These are phyloP conservation scores for Platycnemis pennipes DNA, from an alignment of 2,888 invertebrate species.

Conservation along the genomic window DNA sequence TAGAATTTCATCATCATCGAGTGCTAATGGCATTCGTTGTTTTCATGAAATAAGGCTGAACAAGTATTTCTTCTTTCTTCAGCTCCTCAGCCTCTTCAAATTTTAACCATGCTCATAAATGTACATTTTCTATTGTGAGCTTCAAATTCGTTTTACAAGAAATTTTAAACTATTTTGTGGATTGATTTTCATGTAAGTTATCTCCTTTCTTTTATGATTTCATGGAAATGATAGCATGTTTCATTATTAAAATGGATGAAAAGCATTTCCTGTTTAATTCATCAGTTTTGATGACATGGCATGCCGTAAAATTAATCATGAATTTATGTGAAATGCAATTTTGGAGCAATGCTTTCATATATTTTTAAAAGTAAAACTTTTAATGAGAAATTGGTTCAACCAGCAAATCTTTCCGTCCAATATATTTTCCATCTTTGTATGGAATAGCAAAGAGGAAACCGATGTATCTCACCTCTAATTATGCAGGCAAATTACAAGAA, in stretches of 20 bases:
- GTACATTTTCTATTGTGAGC: not conserved
- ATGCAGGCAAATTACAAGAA: not conserved
- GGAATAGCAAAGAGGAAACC: not conserved
- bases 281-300: too few species aligned
- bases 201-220: not conserved
- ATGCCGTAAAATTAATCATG: not conserved
- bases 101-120: not conserved
- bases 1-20: too few species aligned
- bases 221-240: not conserved
- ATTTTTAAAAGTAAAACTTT: not conserved
- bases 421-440: not conserved
- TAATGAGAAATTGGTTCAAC: conserved; percentile 29
- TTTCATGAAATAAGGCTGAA: not conserved
- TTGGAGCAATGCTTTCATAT: not conserved
- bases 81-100: not conserved
- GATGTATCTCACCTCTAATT: not conserved
- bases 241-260: not conserved
- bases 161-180: not conserved
- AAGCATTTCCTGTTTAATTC: not conserved
- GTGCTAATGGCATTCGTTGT: conserved; percentile 4
- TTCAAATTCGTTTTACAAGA: not conserved
- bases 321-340: not conserved
- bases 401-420: conserved; percentile 59
- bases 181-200: not conserved
- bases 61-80: not conserved